Conservation (phyloP, 2,113 vertebrate species). For the Cyanoderma ruficeps region DNA sequence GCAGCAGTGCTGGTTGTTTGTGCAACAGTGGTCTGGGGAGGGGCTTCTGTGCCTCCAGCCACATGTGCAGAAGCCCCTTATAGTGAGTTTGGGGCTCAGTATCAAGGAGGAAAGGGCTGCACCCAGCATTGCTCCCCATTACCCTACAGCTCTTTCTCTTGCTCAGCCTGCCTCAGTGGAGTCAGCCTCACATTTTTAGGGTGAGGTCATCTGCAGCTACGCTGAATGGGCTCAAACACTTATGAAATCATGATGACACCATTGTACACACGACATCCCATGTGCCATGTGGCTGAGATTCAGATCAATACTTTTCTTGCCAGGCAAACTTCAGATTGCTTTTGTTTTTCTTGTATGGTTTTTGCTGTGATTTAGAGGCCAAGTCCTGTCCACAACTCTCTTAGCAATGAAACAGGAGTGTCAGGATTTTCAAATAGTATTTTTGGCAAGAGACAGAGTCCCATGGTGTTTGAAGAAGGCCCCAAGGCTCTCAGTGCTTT, state of each 20-base stretch:
- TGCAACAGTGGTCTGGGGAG: background rate
- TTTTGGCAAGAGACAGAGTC: background rate
- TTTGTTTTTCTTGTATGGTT: background rate
- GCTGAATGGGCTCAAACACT: background rate
- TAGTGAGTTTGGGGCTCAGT: background rate
- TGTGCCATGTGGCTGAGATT: background rate
- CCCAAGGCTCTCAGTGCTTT: background rate
- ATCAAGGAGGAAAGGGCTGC: background rate
- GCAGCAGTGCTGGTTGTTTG: background rate
- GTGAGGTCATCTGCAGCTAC: background rate
- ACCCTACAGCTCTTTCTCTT: fast-evolving
- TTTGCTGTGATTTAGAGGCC: background rate
- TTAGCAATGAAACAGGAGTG: background rate
- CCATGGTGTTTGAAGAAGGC: background rate
- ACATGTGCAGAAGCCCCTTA: background rate
- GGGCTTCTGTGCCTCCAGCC: background rate
- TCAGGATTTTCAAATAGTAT: background rate
- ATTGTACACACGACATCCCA: fast-evolving
- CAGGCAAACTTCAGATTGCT: background rate
- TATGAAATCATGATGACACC: background rate
- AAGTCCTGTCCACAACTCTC: background rate
- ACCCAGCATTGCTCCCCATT: background rate
- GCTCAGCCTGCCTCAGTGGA: background rate
- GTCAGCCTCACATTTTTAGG: background rate
- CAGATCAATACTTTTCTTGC: background rate